phyloP scores from a whole-genome alignment of 2,797 vertebrate species.

The Mycteria americana region DNA sequence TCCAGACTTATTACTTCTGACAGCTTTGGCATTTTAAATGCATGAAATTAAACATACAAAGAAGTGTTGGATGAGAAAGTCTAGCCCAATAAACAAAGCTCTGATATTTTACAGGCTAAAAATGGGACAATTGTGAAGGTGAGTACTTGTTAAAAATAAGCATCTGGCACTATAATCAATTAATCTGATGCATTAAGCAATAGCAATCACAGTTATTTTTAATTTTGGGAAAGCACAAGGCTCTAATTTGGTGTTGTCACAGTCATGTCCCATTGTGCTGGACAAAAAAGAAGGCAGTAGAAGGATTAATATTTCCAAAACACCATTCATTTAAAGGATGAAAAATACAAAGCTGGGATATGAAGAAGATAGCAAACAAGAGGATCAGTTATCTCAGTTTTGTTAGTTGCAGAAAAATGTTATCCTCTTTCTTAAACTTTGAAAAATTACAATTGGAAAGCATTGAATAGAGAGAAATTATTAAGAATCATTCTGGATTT shows the following conservation, averaged over 20 bases:
- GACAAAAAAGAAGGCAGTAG: not conserved
- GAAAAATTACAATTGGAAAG: not conserved
- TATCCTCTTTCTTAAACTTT: not conserved
- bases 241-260: not conserved
- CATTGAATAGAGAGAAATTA: not conserved
- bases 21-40: slow-evolving; percentile 40
- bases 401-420: not conserved
- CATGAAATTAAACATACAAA: slow-evolving; percentile 51
- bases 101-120: not conserved
- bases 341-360: accelerated
- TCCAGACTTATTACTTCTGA: slow-evolving; percentile 33
- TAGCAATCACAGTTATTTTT: not conserved
- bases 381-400: not conserved
- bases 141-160: not conserved
- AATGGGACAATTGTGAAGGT: not conserved
- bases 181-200: not conserved
- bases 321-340: not conserved
- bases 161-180: not conserved
- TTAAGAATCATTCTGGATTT: not conserved
- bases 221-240: not conserved
- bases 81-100: not conserved
- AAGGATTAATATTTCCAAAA: not conserved
- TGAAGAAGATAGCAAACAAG: not conserved
- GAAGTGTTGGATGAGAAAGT: not conserved
- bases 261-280: not conserved